A percentile compares a stretch with the other conserved stretches of the same genome.
Conservation (phyloP, 1,140 invertebrate species). For the Atta colombica region DNA sequence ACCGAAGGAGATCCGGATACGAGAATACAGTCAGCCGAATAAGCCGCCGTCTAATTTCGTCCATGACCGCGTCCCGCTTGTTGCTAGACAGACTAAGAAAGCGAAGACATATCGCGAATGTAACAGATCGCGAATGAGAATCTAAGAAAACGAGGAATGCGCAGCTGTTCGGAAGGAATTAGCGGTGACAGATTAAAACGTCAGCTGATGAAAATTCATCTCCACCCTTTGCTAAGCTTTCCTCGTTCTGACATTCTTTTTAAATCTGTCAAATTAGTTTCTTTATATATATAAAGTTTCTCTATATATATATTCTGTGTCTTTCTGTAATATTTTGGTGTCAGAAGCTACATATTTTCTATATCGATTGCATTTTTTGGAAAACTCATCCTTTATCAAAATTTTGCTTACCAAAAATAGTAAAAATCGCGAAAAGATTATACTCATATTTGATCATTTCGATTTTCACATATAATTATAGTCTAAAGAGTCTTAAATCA, state of each 20-base stretch:
- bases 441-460: too few species aligned
- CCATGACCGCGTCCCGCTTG: conserved; percentile 40
- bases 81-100: conserved; percentile 46
- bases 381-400: neutral
- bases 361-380: neutral
- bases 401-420: neutral
- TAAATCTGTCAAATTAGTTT: neutral
- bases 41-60: conserved; percentile 54
- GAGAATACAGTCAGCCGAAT: conserved; percentile 40
- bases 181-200: neutral
- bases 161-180: neutral
- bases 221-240: neutral
- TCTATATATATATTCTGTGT: too few species aligned
- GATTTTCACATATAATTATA: too few species aligned
- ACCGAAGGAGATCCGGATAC: conserved; percentile 27
- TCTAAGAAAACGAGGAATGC: neutral
- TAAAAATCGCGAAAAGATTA: too few species aligned
- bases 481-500: too few species aligned
- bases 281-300: neutral
- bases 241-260: neutral
- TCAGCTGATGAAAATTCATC: neutral
- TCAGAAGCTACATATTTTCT: neutral
- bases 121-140: conserved; percentile 18
- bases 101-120: neutral
- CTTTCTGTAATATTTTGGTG: neutral